phyloP scores from a whole-genome alignment of 2,888 invertebrate genomes.

The Steromphala cineraria region DNA sequence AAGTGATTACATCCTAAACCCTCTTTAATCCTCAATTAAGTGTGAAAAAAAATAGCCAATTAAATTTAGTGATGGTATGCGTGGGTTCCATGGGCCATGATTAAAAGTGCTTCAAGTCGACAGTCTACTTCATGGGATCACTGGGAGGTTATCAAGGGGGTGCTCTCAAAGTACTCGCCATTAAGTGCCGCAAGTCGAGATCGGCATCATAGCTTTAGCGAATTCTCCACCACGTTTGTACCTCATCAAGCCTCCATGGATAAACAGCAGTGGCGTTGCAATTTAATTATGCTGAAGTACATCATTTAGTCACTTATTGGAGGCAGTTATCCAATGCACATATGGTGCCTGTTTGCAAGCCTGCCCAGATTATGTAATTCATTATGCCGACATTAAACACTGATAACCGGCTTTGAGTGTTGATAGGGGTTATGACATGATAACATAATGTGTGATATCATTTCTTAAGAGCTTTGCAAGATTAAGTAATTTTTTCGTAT shows the following conservation, averaged over 20 bases:
- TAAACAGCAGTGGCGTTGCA: neutral
- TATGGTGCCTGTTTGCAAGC: neutral
- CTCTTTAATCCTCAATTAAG: constrained; percentile 16
- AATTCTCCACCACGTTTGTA: neutral
- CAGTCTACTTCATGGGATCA: neutral
- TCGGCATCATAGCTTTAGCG: neutral
- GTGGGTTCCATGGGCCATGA: neutral
- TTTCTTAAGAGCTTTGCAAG: too few relatives aligned
- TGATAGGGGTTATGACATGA: neutral
- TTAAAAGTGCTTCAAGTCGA: neutral
- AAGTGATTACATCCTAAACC: constrained; percentile 4
- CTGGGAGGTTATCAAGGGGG: neutral
- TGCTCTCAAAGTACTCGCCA: neutral
- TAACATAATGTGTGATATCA: neutral
- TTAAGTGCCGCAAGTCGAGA: neutral
- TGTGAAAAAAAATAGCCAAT: neutral
- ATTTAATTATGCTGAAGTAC: constrained; percentile 7
- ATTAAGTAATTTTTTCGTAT: too few relatives aligned
- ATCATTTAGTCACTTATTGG: neutral
- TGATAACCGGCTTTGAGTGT: neutral
- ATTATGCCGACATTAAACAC: neutral
- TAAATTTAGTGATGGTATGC: neutral
- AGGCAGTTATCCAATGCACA: neutral
- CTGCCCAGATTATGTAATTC: neutral
- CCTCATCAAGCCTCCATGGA: neutral